Percentiles rank a stretch among this genome's conserved stretches.
Evolutionary conservation across 1,140 invertebrate species (phyloP).

Genomic region (Drosophila micromelanica): DNA sequence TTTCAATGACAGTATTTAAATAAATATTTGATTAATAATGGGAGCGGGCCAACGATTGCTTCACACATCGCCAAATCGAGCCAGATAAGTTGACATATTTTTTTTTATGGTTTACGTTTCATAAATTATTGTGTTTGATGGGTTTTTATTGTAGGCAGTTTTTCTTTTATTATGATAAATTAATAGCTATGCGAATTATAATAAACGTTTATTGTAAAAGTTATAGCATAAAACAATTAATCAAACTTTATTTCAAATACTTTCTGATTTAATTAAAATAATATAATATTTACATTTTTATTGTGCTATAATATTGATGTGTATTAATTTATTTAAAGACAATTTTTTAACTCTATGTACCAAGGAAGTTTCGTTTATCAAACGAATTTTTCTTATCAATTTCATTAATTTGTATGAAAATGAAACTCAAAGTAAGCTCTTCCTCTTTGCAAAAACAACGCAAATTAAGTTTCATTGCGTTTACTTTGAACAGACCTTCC

Average conservation of each 20-base stretch:
- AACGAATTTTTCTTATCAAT: background rate
- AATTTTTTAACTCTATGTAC: too few relatives aligned
- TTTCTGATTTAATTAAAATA: too few relatives aligned
- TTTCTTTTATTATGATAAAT: constrained; percentile 73
- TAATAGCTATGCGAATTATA: constrained; percentile 25
- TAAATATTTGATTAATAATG: constrained; percentile 80
- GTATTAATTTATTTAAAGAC: too few relatives aligned
- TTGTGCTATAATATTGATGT: too few relatives aligned
- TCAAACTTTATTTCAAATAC: too few relatives aligned
- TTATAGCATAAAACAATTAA: constrained; percentile 10
- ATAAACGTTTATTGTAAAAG: background rate
- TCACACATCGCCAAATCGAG: constrained; percentile 17
- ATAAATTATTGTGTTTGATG: constrained; percentile 70
- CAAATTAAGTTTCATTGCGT: constrained; percentile 28
- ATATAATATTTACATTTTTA: too few relatives aligned
- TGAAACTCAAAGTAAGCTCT: constrained; percentile 5
- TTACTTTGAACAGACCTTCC: constrained; percentile 2
- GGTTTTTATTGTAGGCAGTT: constrained; percentile 70
- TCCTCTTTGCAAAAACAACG: background rate
- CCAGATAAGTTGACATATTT: constrained; percentile 59
- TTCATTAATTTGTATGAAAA: constrained; percentile 1
- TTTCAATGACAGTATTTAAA: constrained; percentile 64
- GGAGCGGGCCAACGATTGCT: background rate
- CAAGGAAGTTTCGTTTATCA: background rate
- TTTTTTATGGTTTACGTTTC: constrained; percentile 15